Conservation (phyloP, 2,113 vertebrate genomes). For the Erythrocercus mccallii region DNA sequence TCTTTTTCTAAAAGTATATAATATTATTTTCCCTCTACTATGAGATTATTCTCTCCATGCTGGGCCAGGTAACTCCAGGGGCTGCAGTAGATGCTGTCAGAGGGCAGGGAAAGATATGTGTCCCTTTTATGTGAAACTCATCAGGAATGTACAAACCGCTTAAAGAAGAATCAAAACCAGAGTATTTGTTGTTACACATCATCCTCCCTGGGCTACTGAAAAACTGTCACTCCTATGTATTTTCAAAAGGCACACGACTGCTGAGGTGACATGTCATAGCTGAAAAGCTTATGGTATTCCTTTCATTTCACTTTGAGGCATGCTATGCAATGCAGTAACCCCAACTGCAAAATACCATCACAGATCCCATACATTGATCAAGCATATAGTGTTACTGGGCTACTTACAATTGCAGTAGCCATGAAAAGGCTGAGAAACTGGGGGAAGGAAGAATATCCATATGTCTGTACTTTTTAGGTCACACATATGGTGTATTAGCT, state of each 20-base stretch:
- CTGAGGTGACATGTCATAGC: neutral
- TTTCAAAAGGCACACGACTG: neutral
- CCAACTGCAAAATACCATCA: constrained; percentile 34
- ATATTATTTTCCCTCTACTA: neutral
- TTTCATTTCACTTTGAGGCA: constrained; percentile 6
- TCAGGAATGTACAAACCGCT: accelerated
- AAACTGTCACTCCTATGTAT: neutral
- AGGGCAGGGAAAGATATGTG: accelerated
- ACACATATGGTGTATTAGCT: constrained; percentile 15
- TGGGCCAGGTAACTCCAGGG: neutral
- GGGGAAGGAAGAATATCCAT: neutral
- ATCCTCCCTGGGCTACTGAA: neutral
- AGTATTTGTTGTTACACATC: neutral
- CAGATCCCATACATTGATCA: neutral
- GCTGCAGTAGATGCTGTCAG: accelerated
- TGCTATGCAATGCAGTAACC: neutral
- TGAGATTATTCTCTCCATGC: neutral
- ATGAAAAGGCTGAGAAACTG: constrained; percentile 23
- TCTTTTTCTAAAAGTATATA: neutral
- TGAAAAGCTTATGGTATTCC: neutral
- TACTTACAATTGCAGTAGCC: neutral
- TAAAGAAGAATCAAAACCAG: neutral
- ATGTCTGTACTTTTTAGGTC: constrained; percentile 29
- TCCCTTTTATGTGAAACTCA: neutral
- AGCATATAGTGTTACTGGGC: constrained; percentile 13